A percentile compares a stretch with the other conserved stretches of the same genome.
phyloP scores from a whole-genome alignment of 2,888 invertebrate species.

The Netelia virgata region DNA sequence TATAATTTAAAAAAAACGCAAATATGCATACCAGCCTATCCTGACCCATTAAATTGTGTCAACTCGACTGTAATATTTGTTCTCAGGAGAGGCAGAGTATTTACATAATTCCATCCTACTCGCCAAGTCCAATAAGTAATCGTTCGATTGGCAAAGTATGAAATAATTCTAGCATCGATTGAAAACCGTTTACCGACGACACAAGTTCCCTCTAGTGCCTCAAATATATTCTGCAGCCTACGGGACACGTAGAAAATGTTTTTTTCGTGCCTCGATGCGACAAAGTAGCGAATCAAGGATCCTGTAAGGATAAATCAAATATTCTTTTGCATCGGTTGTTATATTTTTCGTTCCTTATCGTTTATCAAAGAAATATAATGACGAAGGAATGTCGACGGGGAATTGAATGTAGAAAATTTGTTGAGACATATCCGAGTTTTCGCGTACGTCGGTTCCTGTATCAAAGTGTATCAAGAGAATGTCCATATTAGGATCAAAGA shows the following conservation, averaged over 20 bases:
- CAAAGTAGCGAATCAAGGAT: background rate
- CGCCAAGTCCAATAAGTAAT: background rate
- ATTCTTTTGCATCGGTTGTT: constrained; percentile 33
- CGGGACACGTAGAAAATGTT: constrained; percentile 42
- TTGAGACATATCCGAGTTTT: constrained; percentile 38
- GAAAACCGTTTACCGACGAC: constrained; percentile 29
- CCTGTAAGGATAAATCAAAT: background rate
- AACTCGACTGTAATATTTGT: background rate
- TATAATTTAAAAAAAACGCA: too few species aligned
- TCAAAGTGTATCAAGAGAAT: constrained; percentile 74
- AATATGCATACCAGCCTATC: too few species aligned
- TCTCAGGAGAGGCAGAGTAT: background rate
- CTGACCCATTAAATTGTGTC: too few species aligned
- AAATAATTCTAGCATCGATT: constrained; percentile 22
- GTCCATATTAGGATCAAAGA: constrained; percentile 72
- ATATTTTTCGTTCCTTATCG: constrained; percentile 31
- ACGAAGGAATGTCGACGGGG: constrained; percentile 27
- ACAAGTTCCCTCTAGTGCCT: constrained; percentile 53
- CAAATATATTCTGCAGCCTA: constrained; percentile 52
- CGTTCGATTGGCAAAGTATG: background rate
- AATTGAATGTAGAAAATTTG: constrained; percentile 44
- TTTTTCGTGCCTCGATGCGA: constrained; percentile 28
- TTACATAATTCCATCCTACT: background rate
- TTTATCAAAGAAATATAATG: constrained; percentile 13
- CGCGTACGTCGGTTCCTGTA: constrained; percentile 52